Conservation (phyloP, 2,888 invertebrate species). For the Heliconius erato region DNA sequence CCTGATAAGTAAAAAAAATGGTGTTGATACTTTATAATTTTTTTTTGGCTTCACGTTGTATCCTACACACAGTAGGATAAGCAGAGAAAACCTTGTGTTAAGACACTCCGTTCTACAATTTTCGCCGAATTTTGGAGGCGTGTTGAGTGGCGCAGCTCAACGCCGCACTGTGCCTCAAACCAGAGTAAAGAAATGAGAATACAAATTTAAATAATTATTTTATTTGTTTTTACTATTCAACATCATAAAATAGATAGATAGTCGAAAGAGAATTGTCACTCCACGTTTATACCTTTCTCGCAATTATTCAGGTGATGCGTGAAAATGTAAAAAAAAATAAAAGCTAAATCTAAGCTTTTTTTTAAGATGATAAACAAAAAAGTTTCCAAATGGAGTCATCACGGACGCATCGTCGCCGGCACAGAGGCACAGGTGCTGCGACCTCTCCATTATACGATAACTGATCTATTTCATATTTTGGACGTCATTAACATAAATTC, state of each 20-base stretch:
- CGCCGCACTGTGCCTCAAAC: neutral
- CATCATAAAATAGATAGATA: no score
- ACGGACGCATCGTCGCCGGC: neutral
- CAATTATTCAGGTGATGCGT: neutral
- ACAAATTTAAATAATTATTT: no score
- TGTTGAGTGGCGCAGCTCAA: neutral
- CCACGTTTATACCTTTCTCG: neutral
- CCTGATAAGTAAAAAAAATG: no score
- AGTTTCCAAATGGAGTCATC: neutral
- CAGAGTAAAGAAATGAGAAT: neutral
- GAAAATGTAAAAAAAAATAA: neutral
- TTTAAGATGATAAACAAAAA: neutral
- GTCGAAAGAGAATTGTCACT: no score
- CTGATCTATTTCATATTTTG: slow-evolving; percentile 48
- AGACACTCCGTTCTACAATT: neutral
- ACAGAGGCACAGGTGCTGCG: slow-evolving; percentile 37
- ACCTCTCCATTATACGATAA: slow-evolving; percentile 48
- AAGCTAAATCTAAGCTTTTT: neutral
- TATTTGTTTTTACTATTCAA: no score
- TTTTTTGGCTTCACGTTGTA: neutral
- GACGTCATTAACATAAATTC: slow-evolving; percentile 60
- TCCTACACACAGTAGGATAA: neutral
- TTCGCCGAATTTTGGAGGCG: neutral
- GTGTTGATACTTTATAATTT: no score
- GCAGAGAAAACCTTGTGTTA: neutral